These are phyloP conservation scores for Calameuta pallipes DNA, from an alignment of 2,888 invertebrate species.

Conservation along the genomic window DNA sequence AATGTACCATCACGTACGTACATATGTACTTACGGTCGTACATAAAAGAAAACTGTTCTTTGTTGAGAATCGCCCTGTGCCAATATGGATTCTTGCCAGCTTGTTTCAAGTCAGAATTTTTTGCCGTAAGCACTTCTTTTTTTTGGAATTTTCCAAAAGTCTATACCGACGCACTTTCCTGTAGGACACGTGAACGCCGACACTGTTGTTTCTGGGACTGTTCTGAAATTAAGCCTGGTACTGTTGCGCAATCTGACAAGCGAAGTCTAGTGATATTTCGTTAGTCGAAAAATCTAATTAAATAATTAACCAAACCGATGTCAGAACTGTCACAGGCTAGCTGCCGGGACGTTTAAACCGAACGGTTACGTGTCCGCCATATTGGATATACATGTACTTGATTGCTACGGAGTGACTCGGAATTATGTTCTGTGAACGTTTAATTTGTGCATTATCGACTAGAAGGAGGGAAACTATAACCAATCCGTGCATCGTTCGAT, in stretches of 20 bases:
- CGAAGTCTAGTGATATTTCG: background rate
- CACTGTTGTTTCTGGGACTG: too few species aligned
- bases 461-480: background rate
- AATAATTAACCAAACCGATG: background rate
- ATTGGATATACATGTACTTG: background rate
- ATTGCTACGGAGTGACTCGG: too few species aligned
- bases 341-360: background rate
- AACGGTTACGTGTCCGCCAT: background rate
- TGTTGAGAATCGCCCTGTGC: background rate
- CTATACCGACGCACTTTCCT: too few species aligned
- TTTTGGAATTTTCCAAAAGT: background rate
- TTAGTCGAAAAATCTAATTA: background rate
- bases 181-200: too few species aligned
- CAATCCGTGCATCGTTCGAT: background rate
- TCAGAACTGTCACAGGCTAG: background rate
- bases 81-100: background rate
- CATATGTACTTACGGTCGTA: background rate
- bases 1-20: background rate
- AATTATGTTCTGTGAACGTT: background rate
- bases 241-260: background rate
- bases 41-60: background rate
- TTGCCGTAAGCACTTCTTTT: background rate
- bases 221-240: background rate
- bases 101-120: background rate
- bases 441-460: background rate